Conservation (phyloP, 2,113 vertebrate species). For the Alaudala cheleensis region DNA sequence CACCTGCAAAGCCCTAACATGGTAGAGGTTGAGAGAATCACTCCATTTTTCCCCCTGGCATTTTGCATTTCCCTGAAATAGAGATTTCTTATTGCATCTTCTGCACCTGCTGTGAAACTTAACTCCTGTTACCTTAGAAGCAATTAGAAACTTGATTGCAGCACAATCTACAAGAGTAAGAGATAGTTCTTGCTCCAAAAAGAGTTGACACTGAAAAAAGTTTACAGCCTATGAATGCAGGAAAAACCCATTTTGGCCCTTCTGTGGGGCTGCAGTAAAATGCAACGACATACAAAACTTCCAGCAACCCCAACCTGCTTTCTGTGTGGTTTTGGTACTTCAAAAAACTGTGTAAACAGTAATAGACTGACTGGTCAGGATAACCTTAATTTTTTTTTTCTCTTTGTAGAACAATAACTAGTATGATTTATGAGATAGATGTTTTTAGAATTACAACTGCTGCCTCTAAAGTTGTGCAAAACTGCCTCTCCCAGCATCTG, state of each 20-base stretch:
- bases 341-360: background rate
- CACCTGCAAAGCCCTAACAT: background rate
- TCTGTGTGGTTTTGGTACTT: background rate
- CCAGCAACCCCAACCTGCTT: background rate
- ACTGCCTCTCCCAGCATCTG: background rate
- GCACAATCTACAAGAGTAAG: background rate
- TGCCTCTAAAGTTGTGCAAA: background rate
- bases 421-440: background rate
- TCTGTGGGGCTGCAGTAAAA: background rate
- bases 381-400: too few relatives aligned
- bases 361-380: background rate
- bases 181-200: background rate
- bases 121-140: background rate
- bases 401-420: background rate
- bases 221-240: background rate
- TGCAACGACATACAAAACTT: background rate
- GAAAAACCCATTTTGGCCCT: background rate
- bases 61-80: slow-evolving; percentile 13
- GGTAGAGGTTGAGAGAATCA: background rate
- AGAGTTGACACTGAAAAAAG: background rate
- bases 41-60: background rate
- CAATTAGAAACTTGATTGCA: background rate
- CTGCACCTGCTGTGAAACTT: background rate
- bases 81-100: background rate
- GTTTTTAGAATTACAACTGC: background rate